Evolutionary conservation across 2,888 invertebrate species (phyloP).

Genomic region (Lithosia quadra): DNA sequence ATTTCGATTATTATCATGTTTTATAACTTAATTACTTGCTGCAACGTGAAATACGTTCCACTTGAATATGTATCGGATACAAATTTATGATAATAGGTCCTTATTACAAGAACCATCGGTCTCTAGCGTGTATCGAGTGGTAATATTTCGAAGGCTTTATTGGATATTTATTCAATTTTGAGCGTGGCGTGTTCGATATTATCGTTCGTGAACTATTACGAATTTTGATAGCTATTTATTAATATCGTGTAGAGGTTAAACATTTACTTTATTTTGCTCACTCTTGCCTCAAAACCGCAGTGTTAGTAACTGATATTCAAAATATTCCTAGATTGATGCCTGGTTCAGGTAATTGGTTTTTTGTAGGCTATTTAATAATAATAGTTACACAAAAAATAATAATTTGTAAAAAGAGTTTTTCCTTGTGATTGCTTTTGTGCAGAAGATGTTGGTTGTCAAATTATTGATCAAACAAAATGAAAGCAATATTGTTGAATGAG

Average conservation of each 20-base stretch:
- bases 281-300: too few species aligned
- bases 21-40: conserved; percentile 47
- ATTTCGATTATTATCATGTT: conserved; percentile 43
- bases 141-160: conserved; percentile 22
- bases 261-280: too few species aligned
- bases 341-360: background rate
- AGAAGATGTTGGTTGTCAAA: too few species aligned
- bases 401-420: too few species aligned
- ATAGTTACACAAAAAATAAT: too few species aligned
- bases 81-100: conserved; percentile 51
- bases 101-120: conserved; percentile 38
- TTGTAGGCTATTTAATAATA: background rate
- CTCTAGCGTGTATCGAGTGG: conserved; percentile 20
- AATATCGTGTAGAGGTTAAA: background rate
- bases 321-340: background rate
- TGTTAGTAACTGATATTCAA: background rate
- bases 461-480: too few species aligned
- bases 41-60: conserved; percentile 38
- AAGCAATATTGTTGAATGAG: background rate
- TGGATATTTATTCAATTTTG: conserved; percentile 26
- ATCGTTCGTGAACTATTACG: conserved; percentile 7
- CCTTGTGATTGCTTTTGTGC: too few species aligned
- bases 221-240: background rate
- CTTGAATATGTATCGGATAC: conserved; percentile 38
- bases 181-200: conserved; percentile 9